Percentiles rank a stretch among this genome's conserved stretches.
These are phyloP conservation scores for Sphaerodactylus townsendi DNA, from an alignment of 2,113 vertebrate species.

Conservation along the genomic window DNA sequence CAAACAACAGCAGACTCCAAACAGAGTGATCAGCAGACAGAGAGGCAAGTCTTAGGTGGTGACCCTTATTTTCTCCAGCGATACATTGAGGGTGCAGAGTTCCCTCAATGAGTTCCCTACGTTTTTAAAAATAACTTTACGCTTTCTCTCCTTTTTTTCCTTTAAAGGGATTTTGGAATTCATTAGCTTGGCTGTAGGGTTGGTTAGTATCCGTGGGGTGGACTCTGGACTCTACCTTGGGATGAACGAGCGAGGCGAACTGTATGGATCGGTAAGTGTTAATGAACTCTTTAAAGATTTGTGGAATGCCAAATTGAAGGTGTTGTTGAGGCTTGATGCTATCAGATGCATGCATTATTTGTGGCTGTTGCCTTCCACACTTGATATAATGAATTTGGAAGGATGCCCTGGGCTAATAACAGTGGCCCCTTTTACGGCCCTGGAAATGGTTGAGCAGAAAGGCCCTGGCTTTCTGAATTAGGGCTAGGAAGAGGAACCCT, in stretches of 20 bases:
- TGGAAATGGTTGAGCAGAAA: background rate
- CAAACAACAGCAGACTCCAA: no score
- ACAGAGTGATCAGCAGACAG: no score
- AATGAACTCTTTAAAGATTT: background rate
- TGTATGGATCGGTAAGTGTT: constrained; percentile 97
- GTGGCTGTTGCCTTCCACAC: background rate
- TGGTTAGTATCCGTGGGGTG: constrained; percentile 98
- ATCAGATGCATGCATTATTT: background rate
- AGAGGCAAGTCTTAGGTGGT: no score
- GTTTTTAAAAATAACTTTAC: background rate
- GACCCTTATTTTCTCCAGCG: accelerated
- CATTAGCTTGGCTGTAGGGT: constrained; percentile 97
- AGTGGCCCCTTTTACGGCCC: background rate
- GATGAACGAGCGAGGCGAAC: constrained; percentile 98
- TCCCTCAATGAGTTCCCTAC: background rate
- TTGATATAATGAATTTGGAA: background rate
- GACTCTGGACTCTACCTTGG: constrained; percentile 96
- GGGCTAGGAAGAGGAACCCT: background rate
- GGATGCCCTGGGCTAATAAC: background rate
- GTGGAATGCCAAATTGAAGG: background rate
- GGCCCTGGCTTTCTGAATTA: no score
- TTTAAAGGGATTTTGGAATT: constrained; percentile 95
- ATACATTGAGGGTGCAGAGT: background rate
- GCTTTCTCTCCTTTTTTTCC: constrained; percentile 18
- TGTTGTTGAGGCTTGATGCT: background rate